Evolutionary conservation across 1,140 invertebrate genomes (phyloP).

Genomic region (Anastrepha ludens): DNA sequence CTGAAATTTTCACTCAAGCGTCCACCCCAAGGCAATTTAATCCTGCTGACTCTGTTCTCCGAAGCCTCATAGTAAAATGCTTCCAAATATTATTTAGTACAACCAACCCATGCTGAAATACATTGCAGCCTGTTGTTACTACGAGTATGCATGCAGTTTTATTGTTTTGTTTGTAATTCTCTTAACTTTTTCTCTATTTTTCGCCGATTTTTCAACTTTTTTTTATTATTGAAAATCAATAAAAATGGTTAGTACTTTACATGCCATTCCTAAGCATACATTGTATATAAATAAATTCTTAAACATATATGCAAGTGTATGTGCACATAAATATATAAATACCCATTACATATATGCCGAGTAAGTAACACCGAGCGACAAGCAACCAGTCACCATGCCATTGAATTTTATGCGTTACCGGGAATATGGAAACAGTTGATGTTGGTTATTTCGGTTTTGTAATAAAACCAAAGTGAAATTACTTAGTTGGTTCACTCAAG

Average conservation of each 20-base stretch:
- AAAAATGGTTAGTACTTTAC: background rate
- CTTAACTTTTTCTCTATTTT: background rate
- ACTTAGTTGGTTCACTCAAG: background rate
- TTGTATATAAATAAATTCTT: too few species aligned
- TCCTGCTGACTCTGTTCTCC: too few species aligned
- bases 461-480: constrained; percentile 12
- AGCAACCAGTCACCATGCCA: background rate
- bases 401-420: constrained; percentile 1
- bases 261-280: too few species aligned
- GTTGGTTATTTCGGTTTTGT: background rate
- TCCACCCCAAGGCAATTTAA: too few species aligned
- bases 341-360: too few species aligned
- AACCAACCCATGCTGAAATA: too few species aligned
- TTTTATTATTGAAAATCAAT: constrained; percentile 20
- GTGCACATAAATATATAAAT: background rate
- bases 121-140: too few species aligned
- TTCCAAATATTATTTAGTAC: too few species aligned
- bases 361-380: background rate
- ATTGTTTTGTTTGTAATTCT: background rate
- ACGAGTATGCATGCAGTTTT: too few species aligned
- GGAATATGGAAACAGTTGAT: background rate
- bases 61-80: too few species aligned
- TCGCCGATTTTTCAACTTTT: background rate
- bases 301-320: too few species aligned
- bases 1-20: too few species aligned